Percentiles rank a stretch among this genome's conserved stretches.
phyloP scores from a whole-genome alignment of 92 coral and sea anemone species.

The Epizoanthus ramosus region DNA sequence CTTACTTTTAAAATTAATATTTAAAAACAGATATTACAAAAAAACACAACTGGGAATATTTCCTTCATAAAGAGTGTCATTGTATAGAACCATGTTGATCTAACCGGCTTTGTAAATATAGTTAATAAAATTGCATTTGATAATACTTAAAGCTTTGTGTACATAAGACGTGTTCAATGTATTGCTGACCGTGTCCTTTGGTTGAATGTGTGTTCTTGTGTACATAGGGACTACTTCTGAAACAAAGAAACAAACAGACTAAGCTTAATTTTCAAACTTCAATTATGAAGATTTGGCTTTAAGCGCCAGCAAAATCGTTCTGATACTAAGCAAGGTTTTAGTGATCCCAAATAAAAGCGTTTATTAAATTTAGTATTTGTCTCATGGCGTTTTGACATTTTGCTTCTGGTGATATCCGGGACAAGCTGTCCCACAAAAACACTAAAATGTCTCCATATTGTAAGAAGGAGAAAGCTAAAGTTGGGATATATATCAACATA shows the following conservation, averaged over 20 bases:
- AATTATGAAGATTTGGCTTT: constrained; percentile 7
- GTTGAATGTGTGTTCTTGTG: constrained; percentile 32
- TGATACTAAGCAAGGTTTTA: constrained; percentile 12
- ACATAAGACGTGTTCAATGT: constrained; percentile 17
- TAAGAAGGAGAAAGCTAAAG: constrained; percentile 20
- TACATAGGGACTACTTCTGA: constrained; percentile 12
- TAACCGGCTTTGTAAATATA: constrained; percentile 65
- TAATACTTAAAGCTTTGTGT: constrained; percentile 46
- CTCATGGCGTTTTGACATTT: constrained; percentile 31
- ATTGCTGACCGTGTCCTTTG: constrained; percentile 27
- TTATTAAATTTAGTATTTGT: constrained; percentile 40
- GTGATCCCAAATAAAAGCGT: constrained; percentile 28
- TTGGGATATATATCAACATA: constrained; percentile 39
- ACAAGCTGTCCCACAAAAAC: constrained; percentile 18
- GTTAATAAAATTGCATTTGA: constrained; percentile 57
- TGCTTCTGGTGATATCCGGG: constrained; percentile 31
- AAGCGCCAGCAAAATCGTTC: constrained; percentile 10
- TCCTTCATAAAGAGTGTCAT: constrained; percentile 46
- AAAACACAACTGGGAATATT: constrained; percentile 32
- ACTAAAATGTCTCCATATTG: constrained; percentile 3
- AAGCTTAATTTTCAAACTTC: constrained; percentile 18
- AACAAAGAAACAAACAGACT: constrained; percentile 18
- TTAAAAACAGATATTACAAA: constrained; percentile 21
- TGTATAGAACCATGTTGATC: constrained; percentile 53
- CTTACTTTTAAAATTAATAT: constrained; percentile 13